Conservation (phyloP, 2,888 invertebrate species). For the Dyspetes luteomarginatus region DNA sequence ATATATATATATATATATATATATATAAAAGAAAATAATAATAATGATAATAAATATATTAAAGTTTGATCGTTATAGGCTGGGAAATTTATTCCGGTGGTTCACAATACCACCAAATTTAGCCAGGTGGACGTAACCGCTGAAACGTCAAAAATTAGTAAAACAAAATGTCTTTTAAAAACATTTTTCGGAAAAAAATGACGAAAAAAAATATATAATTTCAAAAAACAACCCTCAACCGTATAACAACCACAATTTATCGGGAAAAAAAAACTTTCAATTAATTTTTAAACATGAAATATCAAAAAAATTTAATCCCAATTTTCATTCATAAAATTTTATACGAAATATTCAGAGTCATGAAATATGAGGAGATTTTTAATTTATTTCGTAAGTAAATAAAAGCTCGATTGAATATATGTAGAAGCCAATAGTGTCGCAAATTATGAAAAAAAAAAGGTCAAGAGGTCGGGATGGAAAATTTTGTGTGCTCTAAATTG, state of each 20-base stretch:
- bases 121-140: constrained; percentile 28
- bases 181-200: background rate
- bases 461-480: too few species aligned
- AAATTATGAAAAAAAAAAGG: background rate
- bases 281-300: too few species aligned
- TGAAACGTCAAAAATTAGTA: constrained; percentile 14
- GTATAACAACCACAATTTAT: too few species aligned
- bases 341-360: too few species aligned
- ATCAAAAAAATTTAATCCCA: too few species aligned
- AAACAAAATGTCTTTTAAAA: background rate
- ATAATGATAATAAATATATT: constrained; percentile 9
- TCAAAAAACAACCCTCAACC: too few species aligned
- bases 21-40: constrained; percentile 20
- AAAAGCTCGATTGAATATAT: background rate
- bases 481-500: too few species aligned
- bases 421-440: background rate
- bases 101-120: constrained; percentile 29
- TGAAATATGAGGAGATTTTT: too few species aligned
- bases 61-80: constrained; percentile 23
- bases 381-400: too few species aligned
- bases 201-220: too few species aligned
- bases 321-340: too few species aligned
- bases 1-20: background rate
- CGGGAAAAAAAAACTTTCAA: too few species aligned
- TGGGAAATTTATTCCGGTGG: constrained; percentile 18